These are phyloP conservation scores for Prinia subflava DNA, from an alignment of 2,113 vertebrate genomes.

Conservation along the genomic window DNA sequence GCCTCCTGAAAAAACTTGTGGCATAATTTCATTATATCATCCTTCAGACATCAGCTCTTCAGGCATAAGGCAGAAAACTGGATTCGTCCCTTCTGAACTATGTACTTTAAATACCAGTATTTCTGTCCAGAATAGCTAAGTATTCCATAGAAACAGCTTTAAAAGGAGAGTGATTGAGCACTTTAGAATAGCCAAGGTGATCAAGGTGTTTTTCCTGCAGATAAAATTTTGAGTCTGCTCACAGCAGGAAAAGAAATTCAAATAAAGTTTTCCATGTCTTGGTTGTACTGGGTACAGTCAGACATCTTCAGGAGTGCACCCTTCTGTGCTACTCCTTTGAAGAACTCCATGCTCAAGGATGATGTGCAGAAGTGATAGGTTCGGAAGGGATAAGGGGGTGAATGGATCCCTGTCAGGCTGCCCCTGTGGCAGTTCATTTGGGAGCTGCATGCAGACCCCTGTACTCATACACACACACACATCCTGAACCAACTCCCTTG, in stretches of 20 bases:
- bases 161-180: not conserved
- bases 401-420: not conserved
- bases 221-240: not conserved
- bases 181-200: not conserved
- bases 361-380: fast-evolving
- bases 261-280: not conserved
- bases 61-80: not conserved
- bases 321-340: not conserved
- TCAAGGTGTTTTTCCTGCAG: not conserved
- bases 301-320: not conserved
- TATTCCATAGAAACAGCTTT: not conserved
- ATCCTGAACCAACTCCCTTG: not conserved
- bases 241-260: not conserved
- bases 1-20: not conserved
- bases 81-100: not conserved
- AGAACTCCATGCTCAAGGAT: not conserved
- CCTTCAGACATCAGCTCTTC: not conserved
- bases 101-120: not conserved
- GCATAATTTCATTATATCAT: not conserved
- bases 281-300: not conserved
- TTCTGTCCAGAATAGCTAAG: not conserved
- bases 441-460: not conserved
- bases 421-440: not conserved
- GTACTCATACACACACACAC: not conserved
- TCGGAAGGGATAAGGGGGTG: not conserved